Evolutionary conservation across 1,140 invertebrate genomes (phyloP), one percentile per base, ranked within the genome.

Genomic region (Frieseomelitta varia): DNA sequence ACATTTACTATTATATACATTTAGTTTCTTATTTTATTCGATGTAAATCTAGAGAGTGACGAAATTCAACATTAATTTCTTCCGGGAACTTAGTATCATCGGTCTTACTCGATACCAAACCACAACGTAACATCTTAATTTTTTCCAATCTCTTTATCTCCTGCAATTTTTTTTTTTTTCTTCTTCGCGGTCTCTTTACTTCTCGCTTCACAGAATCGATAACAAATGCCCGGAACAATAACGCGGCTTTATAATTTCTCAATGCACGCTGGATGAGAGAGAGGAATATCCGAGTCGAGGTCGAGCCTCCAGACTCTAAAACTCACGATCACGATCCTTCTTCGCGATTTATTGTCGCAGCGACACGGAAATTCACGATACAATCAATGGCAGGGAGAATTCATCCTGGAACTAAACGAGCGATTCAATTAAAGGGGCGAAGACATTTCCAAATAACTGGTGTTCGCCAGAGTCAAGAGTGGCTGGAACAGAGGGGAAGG

Each of bases 81-180:
- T 39, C 39, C 39, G 39, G 21, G 15, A 69, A 47, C 11, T 47
- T 47, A n/a, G 47, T 12, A n/a, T 30, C 39, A 17, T 15, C n/a
- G 47, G 4, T n/a, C 12, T n/a, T 34, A n/a, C 0, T 6, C 2
- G 34, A 39, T 47, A 69, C 34, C 19, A 34, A n/a, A n/a, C n/a
- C n/a, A n/a, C n/a, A n/a, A 34, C 21, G 11, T 14, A 39, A 4
- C 47, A 69, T n/a, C 17, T 19, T 67, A 47, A 47, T 71, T n/a
- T 71, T 71, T 71, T n/a, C 8, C 0, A 4, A 39, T 47, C 12
- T 4, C 34, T 15, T 69, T 39, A 14, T 24, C 21, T 24, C 21
- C 21, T 6, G 4, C 21, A 3, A 24, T 21, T 4, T 2, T n/a
- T 47, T 15, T 21, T n/a, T 24, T n/a, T 6, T 30, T 0, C 0